Evolutionary conservation across 2,113 vertebrate species (phyloP).

Genomic region (Sphaerodactylus townsendi): DNA sequence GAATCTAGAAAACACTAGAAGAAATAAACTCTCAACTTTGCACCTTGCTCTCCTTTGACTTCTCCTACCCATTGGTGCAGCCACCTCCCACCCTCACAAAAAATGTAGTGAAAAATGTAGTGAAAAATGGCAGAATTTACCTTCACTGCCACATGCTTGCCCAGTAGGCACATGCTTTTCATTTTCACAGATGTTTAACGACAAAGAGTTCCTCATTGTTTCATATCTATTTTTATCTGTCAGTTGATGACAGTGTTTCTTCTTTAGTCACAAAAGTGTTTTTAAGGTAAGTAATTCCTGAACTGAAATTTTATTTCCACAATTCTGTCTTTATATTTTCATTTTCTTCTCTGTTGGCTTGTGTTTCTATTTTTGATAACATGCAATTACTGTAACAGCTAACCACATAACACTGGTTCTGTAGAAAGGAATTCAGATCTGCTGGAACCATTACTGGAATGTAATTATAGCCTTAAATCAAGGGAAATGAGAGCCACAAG

Average conservation of each 20-base stretch:
- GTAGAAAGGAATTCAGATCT: slow-evolving; percentile 23
- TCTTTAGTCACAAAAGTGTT: not conserved
- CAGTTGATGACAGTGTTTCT: fast-evolving
- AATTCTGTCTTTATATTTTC: not conserved
- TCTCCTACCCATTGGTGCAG: no score
- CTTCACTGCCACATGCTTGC: no score
- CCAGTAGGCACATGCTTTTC: no score
- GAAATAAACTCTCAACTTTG: no score
- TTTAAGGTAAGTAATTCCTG: not conserved
- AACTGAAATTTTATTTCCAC: not conserved
- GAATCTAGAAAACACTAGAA: no score
- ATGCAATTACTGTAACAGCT: slow-evolving; percentile 16
- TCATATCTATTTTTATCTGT: not conserved
- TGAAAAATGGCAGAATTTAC: no score
- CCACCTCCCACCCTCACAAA: no score
- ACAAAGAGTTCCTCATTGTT: not conserved
- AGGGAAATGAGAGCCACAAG: not conserved
- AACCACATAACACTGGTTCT: slow-evolving; percentile 17
- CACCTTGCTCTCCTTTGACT: no score
- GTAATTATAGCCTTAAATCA: slow-evolving; percentile 49
- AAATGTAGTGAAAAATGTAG: no score
- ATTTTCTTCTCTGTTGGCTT: not conserved
- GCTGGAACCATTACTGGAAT: slow-evolving; percentile 21
- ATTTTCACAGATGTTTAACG: no score
- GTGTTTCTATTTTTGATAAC: not conserved